Percentiles rank a stretch among this genome's conserved stretches.
Conservation (phyloP, 2,888 invertebrate genomes). For the Athripsodes cinereus region DNA sequence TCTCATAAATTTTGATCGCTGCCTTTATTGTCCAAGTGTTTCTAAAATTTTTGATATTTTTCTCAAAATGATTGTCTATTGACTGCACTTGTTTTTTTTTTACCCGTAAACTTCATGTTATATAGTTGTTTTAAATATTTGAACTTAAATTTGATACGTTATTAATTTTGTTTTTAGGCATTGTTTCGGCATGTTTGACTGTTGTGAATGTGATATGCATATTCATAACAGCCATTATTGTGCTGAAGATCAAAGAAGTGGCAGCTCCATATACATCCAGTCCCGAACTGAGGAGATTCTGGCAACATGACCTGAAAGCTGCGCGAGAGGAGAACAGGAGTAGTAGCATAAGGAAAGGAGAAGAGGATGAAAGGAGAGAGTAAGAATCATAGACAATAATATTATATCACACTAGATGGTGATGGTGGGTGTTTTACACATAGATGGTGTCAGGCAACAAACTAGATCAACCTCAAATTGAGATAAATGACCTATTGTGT, state of each 20-base stretch:
- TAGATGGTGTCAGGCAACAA: neutral
- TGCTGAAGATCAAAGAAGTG: conserved; percentile 79
- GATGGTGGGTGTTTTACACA: no score
- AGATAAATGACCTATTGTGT: no score
- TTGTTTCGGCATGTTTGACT: conserved; percentile 72
- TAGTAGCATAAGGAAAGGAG: conserved; percentile 48
- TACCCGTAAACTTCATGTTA: no score
- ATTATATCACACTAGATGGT: no score
- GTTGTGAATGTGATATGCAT: conserved; percentile 80
- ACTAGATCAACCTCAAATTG: neutral
- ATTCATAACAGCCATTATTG: conserved; percentile 71
- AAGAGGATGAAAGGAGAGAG: conserved; percentile 47
- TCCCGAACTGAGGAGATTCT: conserved; percentile 67
- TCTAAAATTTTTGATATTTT: no score
- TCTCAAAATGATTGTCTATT: no score
- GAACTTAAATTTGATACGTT: neutral
- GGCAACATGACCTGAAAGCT: conserved; percentile 75
- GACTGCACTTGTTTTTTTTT: no score
- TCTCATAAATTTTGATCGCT: no score
- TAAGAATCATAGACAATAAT: conserved; percentile 29
- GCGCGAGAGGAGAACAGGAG: conserved; percentile 59
- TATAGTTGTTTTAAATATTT: neutral
- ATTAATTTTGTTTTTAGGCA: conserved; percentile 41
- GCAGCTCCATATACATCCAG: conserved; percentile 74
- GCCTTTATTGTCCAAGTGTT: no score